Evolutionary conservation across 1,140 invertebrate genomes (phyloP), one percentile per base, ranked within the genome.

Genomic region (Philotrypesis tridentata): DNA sequence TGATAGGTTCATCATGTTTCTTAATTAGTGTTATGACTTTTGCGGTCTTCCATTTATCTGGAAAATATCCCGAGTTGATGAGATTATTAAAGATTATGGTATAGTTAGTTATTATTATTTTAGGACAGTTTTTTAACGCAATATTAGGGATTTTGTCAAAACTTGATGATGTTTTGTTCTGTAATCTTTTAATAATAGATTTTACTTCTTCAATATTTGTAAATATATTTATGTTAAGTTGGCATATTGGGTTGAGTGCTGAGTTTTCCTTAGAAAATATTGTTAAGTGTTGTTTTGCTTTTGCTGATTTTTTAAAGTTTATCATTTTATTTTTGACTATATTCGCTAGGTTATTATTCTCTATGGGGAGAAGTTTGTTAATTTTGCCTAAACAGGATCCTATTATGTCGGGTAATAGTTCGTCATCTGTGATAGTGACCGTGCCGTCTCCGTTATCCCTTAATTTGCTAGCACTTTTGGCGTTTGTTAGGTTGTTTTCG

Each of bases 51-150:
- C 60, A 63, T n/a, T 21, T 25, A 7, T 63, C 11, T 63, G 60
- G 11, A 17, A n/a, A 63, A 63, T 25, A 63, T 11, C 60, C 21
- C 7, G 7, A 72, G 37, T 83, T 79, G 25, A 79, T 23, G 60
- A 79, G n/a, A 33, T 82, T 84, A n/a, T 84, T 84, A 40, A 82
- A 84, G 6, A 83, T 4, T 1, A 82, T 82, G 0, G 33, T 68
- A 21, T 75, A 75, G 68, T 73, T 75, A 7, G 12, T 55, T 6
- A 80, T 80, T 37, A 80, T 9, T 67, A 31, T 31, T 23, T 2
- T 3, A 12, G 82, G 71, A 0, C 78, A 37, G 4, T 76, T 48
- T 80, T 79, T 83, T 23, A 79, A 25, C 1, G 31, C 72, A 9
- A 83, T 74, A 17, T 83, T 83, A 17, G 77, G 77, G 1, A 74